Evolutionary conservation across 2,113 vertebrate genomes (phyloP).

Genomic region (Aramus guarauna): DNA sequence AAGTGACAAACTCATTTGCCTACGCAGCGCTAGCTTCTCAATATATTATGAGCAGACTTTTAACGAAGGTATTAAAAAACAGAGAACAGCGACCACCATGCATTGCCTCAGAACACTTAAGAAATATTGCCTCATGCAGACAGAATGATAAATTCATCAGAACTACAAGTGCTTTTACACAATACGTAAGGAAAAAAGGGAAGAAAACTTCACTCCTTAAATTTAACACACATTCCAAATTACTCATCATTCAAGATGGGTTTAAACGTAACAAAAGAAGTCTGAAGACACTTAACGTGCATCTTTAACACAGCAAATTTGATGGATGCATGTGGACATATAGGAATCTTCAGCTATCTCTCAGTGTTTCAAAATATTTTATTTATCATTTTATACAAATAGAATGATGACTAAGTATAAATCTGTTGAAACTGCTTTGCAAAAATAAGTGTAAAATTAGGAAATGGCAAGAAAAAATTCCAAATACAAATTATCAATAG

Average conservation of each 20-base stretch:
- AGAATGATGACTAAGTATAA: conserved; percentile 58
- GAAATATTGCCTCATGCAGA: conserved; percentile 83
- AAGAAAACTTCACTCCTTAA: conserved; percentile 43
- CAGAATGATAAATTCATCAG: conserved; percentile 73
- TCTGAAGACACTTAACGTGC: not conserved
- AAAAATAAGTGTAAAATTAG: conserved; percentile 64
- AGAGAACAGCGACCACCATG: conserved; percentile 77
- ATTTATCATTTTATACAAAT: conserved; percentile 59
- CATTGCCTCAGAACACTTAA: conserved; percentile 76
- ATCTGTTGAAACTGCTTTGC: conserved; percentile 55
- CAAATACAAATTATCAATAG: conserved; percentile 34
- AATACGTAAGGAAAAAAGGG: conserved; percentile 56
- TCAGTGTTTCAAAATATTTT: conserved; percentile 52
- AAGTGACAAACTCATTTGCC: conserved; percentile 52
- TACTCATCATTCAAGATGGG: conserved; percentile 38
- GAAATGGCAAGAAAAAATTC: conserved; percentile 52
- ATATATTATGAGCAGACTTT: conserved; percentile 63
- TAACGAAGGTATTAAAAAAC: conserved; percentile 62
- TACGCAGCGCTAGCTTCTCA: conserved; percentile 43
- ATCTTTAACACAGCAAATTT: not conserved
- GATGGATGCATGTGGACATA: conserved; percentile 9
- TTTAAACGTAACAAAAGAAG: not conserved
- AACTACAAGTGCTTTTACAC: conserved; percentile 66
- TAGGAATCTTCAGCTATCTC: conserved; percentile 39
- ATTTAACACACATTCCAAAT: conserved; percentile 54